Evolutionary conservation across 2,888 invertebrate species (phyloP).

Genomic region (Aleiodes testaceus): DNA sequence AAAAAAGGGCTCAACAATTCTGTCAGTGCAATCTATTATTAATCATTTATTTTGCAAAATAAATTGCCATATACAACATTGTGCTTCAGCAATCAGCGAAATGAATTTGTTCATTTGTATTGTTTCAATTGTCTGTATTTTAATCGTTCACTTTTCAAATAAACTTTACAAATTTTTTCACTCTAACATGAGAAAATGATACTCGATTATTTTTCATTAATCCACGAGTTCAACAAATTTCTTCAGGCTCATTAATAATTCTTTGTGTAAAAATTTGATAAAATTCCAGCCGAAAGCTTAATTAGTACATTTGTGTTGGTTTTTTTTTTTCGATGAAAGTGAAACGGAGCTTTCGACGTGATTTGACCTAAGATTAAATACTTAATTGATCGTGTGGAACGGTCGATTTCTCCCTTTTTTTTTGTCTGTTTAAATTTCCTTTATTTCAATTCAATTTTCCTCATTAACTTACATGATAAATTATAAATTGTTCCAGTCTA

Average conservation of each 20-base stretch:
- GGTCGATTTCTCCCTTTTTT: slow-evolving; percentile 50
- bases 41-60: slow-evolving; percentile 70
- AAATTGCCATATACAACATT: slow-evolving; percentile 70
- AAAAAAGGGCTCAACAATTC: slow-evolving; percentile 52
- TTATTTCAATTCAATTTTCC: slow-evolving; percentile 36
- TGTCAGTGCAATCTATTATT: slow-evolving; percentile 53
- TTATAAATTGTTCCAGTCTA: slow-evolving; percentile 51
- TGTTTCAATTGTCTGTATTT: slow-evolving; percentile 50
- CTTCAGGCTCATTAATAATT: slow-evolving; percentile 44
- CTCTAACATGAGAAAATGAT: slow-evolving; percentile 54
- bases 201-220: too few species aligned
- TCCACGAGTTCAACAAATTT: too few species aligned
- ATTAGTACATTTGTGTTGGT: slow-evolving; percentile 1
- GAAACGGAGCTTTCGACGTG: slow-evolving; percentile 43
- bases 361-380: slow-evolving; percentile 49
- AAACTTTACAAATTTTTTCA: slow-evolving; percentile 55
- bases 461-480: slow-evolving; percentile 46
- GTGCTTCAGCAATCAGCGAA: slow-evolving; percentile 60
- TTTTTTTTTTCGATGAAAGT: slow-evolving; percentile 22
- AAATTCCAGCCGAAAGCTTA: slow-evolving; percentile 47
- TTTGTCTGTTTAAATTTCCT: slow-evolving; percentile 20
- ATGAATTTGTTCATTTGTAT: slow-evolving; percentile 55
- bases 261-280: slow-evolving; percentile 43
- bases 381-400: slow-evolving; percentile 66
- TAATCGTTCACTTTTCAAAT: slow-evolving; percentile 49